These are phyloP conservation scores for Campoplex nolae DNA, from an alignment of 2,888 invertebrate genomes.

Conservation along the genomic window DNA sequence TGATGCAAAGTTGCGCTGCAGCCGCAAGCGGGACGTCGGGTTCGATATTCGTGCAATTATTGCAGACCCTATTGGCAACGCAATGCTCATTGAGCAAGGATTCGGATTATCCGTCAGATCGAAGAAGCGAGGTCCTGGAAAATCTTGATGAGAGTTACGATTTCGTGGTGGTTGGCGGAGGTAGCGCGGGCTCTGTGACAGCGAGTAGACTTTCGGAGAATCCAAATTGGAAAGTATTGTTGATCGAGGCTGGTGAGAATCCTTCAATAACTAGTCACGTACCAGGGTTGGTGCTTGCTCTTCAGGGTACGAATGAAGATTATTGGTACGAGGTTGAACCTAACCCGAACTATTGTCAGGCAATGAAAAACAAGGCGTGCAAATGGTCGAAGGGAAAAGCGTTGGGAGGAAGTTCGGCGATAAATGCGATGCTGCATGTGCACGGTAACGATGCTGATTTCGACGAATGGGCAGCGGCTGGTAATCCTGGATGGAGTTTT, in stretches of 20 bases:
- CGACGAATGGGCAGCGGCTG: slow-evolving; percentile 87
- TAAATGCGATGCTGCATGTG: slow-evolving; percentile 89
- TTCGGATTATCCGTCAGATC: slow-evolving; percentile 87
- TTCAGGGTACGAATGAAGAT: slow-evolving; percentile 82
- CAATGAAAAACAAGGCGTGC: slow-evolving; percentile 82
- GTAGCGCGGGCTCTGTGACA: slow-evolving; percentile 86
- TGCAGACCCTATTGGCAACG: slow-evolving; percentile 87
- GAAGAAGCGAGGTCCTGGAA: slow-evolving; percentile 81
- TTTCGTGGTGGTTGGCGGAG: slow-evolving; percentile 83
- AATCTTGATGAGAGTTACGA: slow-evolving; percentile 74
- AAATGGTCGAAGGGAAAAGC: slow-evolving; percentile 87
- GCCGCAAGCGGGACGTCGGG: slow-evolving; percentile 81
- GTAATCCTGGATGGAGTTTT: slow-evolving; percentile 88
- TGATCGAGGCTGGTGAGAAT: slow-evolving; percentile 85
- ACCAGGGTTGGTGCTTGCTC: slow-evolving; percentile 80
- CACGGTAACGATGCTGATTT: slow-evolving; percentile 88
- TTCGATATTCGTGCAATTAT: slow-evolving; percentile 86
- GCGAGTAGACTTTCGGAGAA: slow-evolving; percentile 85
- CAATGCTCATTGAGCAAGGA: slow-evolving; percentile 87
- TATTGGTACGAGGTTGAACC: slow-evolving; percentile 86
- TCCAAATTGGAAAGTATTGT: slow-evolving; percentile 84
- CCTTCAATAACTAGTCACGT: slow-evolving; percentile 85
- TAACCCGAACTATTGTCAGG: slow-evolving; percentile 82
- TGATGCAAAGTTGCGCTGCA: slow-evolving; percentile 71
- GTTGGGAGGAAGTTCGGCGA: slow-evolving; percentile 88